A percentile compares a stretch with the other conserved stretches of the same genome.
Conservation (phyloP, 2,113 vertebrate genomes). For the Naja naja region DNA sequence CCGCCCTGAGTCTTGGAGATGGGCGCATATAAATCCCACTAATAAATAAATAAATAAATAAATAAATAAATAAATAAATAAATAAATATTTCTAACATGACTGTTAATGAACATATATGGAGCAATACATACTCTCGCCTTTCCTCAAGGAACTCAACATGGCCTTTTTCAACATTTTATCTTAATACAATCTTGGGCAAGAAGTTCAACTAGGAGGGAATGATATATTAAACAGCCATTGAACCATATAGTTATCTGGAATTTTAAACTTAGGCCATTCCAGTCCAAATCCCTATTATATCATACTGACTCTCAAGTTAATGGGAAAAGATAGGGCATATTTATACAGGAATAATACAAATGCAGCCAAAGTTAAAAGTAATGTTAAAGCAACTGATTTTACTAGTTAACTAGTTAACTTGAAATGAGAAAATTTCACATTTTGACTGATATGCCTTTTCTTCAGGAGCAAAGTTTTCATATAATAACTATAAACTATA, state of each 20-base stretch:
- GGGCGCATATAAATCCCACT: no score
- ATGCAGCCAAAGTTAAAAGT: neutral
- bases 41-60: no score
- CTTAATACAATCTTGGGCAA: neutral
- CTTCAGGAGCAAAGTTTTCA: neutral
- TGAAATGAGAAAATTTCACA: neutral
- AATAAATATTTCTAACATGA: no score
- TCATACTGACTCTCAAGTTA: neutral
- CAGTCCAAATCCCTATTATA: neutral
- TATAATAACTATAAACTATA: neutral
- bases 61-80: no score
- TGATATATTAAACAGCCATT: neutral
- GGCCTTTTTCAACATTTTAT: neutral
- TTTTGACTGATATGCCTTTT: neutral
- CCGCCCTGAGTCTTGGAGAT: no score
- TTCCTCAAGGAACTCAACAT: neutral
- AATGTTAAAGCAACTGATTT: neutral
- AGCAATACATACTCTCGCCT: neutral
- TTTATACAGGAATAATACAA: neutral
- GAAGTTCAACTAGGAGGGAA: neutral
- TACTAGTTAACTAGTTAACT: neutral
- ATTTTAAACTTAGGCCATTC: neutral
- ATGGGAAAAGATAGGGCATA: neutral
- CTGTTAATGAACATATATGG: neutral
- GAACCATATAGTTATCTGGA: neutral